Conservation (phyloP, 2,888 invertebrate genomes). For the Coleophora deauratella region DNA sequence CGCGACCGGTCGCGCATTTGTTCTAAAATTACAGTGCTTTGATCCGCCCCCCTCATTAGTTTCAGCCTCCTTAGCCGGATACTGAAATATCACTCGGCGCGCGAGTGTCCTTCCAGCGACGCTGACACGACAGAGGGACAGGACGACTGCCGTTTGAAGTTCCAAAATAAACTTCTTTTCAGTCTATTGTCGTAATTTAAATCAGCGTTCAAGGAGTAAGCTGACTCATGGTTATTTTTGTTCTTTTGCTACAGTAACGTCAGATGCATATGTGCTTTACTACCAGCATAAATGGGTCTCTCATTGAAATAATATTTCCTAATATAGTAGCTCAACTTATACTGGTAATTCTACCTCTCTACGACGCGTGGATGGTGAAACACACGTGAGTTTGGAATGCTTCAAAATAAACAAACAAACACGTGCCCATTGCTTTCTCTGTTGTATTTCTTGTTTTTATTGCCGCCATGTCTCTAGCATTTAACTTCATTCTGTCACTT, state of each 20-base stretch:
- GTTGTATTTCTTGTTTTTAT: too few species aligned
- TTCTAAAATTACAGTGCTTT: conserved; percentile 31
- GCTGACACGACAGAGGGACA: background rate
- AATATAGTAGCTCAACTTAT: too few species aligned
- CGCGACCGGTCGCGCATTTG: conserved; percentile 24
- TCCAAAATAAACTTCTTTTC: background rate
- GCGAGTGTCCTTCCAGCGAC: too few species aligned
- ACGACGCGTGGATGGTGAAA: too few species aligned
- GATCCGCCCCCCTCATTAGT: conserved; percentile 23
- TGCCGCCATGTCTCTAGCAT: too few species aligned
- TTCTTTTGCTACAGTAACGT: too few species aligned
- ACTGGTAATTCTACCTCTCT: background rate
- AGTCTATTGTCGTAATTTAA: background rate
- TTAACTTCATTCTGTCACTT: background rate
- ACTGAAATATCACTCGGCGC: conserved; percentile 1
- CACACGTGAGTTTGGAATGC: too few species aligned
- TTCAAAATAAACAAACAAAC: background rate
- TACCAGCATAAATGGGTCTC: too few species aligned
- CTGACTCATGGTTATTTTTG: background rate
- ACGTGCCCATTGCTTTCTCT: background rate
- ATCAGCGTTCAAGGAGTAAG: background rate
- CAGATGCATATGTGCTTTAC: too few species aligned
- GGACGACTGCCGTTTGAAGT: background rate
- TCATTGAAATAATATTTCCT: too few species aligned
- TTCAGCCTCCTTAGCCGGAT: conserved; percentile 1